phyloP scores from a whole-genome alignment of 2,113 vertebrate genomes.

The Aepyceros melampus region DNA sequence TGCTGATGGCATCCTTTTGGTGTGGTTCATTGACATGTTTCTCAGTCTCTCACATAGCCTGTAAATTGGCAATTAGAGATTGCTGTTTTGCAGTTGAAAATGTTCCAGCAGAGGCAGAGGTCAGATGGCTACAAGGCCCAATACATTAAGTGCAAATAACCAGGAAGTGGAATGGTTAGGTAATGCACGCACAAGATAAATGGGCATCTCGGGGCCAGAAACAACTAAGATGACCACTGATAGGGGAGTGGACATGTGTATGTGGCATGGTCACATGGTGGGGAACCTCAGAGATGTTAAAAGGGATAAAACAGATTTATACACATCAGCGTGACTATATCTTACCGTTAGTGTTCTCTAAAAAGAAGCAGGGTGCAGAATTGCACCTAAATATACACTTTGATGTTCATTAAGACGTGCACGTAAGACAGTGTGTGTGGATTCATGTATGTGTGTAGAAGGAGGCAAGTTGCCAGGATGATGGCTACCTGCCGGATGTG shows the following conservation, averaged over 20 bases:
- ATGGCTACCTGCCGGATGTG: not conserved
- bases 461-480: not conserved
- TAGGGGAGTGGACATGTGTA: not conserved
- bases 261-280: not conserved
- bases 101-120: not conserved
- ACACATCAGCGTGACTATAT: not conserved
- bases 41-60: not conserved
- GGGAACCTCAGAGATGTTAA: not conserved
- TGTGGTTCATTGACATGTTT: not conserved
- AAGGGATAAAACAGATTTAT: not conserved
- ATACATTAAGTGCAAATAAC: not conserved
- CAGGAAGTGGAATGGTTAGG: not conserved
- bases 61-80: not conserved
- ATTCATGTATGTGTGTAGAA: not conserved
- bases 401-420: not conserved
- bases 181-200: not conserved
- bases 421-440: not conserved
- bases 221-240: not conserved
- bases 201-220: not conserved
- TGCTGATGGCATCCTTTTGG: not conserved
- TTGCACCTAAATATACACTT: not conserved
- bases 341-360: not conserved
- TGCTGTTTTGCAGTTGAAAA: not conserved
- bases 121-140: conserved; percentile 20
- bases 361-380: not conserved